These are phyloP conservation scores for Calliopsis andreniformis DNA, from an alignment of 1,140 invertebrate genomes.

Conservation along the genomic window DNA sequence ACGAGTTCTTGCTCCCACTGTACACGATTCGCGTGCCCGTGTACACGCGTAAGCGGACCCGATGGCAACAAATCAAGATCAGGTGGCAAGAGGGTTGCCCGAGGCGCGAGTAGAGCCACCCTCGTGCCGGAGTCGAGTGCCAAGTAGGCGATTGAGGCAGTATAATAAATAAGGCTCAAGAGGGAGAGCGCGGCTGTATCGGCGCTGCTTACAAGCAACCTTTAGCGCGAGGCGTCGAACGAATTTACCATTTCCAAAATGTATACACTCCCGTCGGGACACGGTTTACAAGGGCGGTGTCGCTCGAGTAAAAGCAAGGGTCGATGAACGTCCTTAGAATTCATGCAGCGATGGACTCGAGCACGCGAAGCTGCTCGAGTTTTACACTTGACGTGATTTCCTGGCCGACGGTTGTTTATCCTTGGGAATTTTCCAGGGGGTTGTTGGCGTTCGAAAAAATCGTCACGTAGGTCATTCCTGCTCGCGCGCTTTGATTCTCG, in stretches of 20 bases:
- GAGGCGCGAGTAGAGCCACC: neutral
- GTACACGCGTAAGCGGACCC: neutral
- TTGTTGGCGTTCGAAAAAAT: conserved; percentile 7
- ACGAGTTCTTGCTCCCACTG: neutral
- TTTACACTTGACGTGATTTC: neutral
- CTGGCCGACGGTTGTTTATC: conserved; percentile 15
- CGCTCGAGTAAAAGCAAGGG: neutral
- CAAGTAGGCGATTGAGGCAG: neutral
- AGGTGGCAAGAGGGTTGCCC: neutral
- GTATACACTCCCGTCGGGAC: neutral
- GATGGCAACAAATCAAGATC: conserved; percentile 54
- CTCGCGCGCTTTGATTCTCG: conserved; percentile 31
- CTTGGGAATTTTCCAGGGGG: neutral
- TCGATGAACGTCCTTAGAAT: neutral
- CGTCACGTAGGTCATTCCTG: conserved; percentile 22
- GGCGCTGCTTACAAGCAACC: neutral
- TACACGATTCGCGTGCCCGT: neutral
- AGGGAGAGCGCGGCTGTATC: neutral
- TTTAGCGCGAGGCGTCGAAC: neutral
- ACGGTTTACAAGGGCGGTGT: neutral
- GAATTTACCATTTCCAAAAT: conserved; percentile 23
- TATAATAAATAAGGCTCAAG: conserved; percentile 46
- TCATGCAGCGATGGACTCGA: neutral
- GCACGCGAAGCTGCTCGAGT: neutral
- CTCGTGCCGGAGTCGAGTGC: conserved; percentile 7